These are phyloP conservation scores for Phycodurus eques DNA, from an alignment of 2,113 vertebrate genomes.

Conservation along the genomic window DNA sequence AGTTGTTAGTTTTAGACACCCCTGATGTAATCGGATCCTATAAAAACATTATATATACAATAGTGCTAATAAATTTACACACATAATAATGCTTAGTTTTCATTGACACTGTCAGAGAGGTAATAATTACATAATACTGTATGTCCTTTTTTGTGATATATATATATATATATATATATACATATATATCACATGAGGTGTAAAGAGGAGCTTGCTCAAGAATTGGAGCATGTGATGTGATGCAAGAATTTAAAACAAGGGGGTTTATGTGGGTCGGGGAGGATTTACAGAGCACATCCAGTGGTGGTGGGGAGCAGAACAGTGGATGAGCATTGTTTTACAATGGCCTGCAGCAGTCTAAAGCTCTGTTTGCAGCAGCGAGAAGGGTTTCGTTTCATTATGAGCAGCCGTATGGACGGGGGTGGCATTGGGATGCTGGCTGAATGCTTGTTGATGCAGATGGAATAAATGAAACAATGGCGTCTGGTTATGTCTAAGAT, in stretches of 20 bases:
- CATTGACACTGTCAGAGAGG: no score
- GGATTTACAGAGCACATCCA: constrained; percentile 18
- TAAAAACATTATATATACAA: no score
- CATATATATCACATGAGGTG: no score
- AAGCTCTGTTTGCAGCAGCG: constrained; percentile 28
- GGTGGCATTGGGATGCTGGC: constrained; percentile 1
- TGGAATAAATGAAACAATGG: neutral
- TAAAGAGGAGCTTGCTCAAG: constrained; percentile 10
- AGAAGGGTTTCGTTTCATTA: constrained; percentile 49
- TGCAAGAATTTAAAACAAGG: constrained; percentile 38
- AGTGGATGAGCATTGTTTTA: constrained; percentile 20
- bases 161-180: no score
- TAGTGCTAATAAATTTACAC: no score
- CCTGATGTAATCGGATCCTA: no score
- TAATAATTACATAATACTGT: no score
- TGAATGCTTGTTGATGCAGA: neutral
- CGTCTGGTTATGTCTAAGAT: neutral
- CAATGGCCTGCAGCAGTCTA: constrained; percentile 51
- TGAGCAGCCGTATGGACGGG: constrained; percentile 27
- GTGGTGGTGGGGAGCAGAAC: constrained; percentile 17
- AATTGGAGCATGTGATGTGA: constrained; percentile 25
- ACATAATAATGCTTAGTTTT: no score
- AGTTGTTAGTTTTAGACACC: no score
- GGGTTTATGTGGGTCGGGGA: constrained; percentile 4
- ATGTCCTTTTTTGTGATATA: no score